phyloP scores from a whole-genome alignment of 2,113 vertebrate genomes.

The Aplodontia rufa region DNA sequence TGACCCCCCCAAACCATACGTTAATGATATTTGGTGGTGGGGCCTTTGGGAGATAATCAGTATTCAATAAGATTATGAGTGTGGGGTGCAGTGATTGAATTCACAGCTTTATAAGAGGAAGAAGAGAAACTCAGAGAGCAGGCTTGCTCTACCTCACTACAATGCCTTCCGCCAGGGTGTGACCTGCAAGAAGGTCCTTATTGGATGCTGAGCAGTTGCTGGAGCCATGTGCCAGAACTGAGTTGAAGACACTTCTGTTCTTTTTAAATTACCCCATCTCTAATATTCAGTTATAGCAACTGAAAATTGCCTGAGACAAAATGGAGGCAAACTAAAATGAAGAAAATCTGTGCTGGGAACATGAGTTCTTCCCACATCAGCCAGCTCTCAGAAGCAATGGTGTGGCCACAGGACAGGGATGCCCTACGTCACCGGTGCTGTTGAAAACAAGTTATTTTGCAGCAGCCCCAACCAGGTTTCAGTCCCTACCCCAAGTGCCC shows the following conservation, averaged over 20 bases:
- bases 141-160: too few relatives aligned
- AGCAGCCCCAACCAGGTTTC: not conserved
- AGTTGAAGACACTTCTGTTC: not conserved
- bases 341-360: not conserved
- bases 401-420: not conserved
- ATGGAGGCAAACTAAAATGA: not conserved
- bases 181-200: not conserved
- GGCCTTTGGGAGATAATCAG: not conserved
- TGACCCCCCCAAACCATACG: too few relatives aligned
- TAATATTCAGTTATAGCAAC: not conserved
- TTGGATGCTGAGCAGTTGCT: not conserved
- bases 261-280: not conserved
- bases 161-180: rapidly evolving
- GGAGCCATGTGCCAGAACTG: not conserved
- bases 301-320: not conserved
- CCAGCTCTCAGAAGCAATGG: not conserved
- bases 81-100: not conserved
- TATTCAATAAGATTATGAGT: not conserved
- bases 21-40: too few relatives aligned
- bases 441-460: not conserved
- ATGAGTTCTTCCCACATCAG: not conserved
- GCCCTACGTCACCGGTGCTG: not conserved
- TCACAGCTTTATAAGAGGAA: not conserved
- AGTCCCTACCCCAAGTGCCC: not conserved
- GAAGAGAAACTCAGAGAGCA: not conserved